Percentiles rank a stretch among this genome's conserved stretches.
Conservation (phyloP, 2,888 invertebrate genomes). For the Petrolisthes manimaculis region DNA sequence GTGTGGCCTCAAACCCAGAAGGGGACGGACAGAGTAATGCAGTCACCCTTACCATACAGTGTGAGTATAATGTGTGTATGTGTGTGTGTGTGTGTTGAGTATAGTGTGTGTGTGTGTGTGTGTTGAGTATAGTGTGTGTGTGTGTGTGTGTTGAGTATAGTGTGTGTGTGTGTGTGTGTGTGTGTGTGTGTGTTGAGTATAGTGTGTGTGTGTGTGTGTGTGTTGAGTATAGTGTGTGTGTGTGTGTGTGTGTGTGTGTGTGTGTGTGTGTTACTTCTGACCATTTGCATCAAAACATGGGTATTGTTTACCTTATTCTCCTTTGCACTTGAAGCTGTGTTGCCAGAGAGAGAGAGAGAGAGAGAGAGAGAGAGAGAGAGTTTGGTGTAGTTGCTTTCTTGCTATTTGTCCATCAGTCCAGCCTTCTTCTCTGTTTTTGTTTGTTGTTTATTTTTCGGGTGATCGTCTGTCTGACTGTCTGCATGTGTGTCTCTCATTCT, state of each 20-base stretch:
- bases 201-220: neutral
- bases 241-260: no score
- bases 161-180: no score
- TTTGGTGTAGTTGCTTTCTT: neutral
- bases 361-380: neutral
- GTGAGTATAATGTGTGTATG: conserved; percentile 26
- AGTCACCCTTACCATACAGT: conserved; percentile 45
- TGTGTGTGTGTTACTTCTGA: no score
- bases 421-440: conserved; percentile 4
- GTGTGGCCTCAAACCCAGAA: conserved; percentile 55
- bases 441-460: neutral
- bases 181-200: conserved; percentile 18
- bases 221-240: no score
- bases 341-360: neutral
- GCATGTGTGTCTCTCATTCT: conserved; percentile 4
- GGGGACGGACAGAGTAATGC: conserved; percentile 59
- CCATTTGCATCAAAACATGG: no score
- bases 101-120: neutral
- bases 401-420: conserved; percentile 5
- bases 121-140: neutral
- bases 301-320: no score
- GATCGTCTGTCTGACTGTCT: neutral
- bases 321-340: neutral
- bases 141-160: no score
- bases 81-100: neutral